Percentiles rank a stretch among this genome's conserved stretches.
Evolutionary conservation across 2,113 vertebrate species (phyloP).

Genomic region (Calypte anna): DNA sequence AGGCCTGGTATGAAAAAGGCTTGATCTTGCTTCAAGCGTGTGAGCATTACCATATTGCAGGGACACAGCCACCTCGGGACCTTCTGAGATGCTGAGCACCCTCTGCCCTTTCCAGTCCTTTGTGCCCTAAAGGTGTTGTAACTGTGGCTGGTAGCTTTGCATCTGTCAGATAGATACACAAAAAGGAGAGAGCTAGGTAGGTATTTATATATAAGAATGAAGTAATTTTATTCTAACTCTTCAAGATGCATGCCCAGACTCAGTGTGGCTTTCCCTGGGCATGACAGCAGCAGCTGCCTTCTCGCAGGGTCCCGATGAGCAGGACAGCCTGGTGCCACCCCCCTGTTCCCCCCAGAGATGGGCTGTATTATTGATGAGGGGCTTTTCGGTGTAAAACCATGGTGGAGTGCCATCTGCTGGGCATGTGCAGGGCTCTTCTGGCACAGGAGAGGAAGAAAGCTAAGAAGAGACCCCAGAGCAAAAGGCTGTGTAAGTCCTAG

Average conservation of each 20-base stretch:
- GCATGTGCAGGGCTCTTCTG: not conserved
- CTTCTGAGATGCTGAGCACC: not conserved
- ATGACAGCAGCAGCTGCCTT: not conserved
- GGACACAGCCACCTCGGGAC: not conserved
- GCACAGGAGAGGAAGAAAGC: not conserved
- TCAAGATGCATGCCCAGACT: not conserved
- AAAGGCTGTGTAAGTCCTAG: rapidly evolving
- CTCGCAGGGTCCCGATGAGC: not conserved
- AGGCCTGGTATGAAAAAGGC: not conserved
- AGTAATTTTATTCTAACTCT: not conserved
- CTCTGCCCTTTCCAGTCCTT: not conserved
- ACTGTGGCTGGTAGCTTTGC: not conserved
- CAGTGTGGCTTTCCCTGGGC: not conserved
- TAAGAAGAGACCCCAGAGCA: not conserved
- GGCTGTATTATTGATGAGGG: not conserved
- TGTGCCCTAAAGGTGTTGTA: not conserved
- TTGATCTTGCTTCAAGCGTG: not conserved
- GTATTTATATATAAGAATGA: not conserved
- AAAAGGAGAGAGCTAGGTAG: not conserved
- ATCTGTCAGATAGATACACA: not conserved
- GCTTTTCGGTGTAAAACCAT: not conserved
- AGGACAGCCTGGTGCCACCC: not conserved
- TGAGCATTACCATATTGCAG: not conserved
- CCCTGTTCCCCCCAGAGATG: not conserved
- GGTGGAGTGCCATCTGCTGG: constrained; percentile 68